These are phyloP conservation scores for Potamarius usumacintae DNA, from an alignment of 2,113 vertebrate species.

Conservation along the genomic window DNA sequence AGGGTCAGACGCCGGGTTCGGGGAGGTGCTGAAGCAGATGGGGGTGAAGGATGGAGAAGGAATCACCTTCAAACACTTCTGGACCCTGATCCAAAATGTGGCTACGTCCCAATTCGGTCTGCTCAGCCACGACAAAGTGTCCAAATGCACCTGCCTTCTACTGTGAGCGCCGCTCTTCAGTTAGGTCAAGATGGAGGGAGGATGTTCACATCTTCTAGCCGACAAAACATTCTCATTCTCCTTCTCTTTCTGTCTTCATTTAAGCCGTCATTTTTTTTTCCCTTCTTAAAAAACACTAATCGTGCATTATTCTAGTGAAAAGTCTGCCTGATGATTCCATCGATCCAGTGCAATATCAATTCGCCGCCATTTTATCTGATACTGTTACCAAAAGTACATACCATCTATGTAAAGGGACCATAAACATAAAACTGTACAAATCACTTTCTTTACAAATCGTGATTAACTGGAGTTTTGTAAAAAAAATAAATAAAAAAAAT, in stretches of 20 bases:
- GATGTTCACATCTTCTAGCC: not conserved
- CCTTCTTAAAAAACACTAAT: conserved; percentile 8
- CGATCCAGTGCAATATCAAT: not conserved
- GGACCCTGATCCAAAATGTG: conserved; percentile 70
- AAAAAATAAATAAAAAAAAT: not conserved
- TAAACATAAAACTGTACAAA: conserved; percentile 7
- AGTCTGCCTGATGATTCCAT: not conserved
- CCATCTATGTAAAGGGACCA: not conserved
- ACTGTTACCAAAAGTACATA: not conserved
- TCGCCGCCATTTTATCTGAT: not conserved
- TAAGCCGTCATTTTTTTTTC: conserved; percentile 15
- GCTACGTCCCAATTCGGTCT: conserved; percentile 61
- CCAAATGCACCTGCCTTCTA: conserved; percentile 69
- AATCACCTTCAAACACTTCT: conserved; percentile 74
- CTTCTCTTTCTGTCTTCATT: conserved; percentile 5
- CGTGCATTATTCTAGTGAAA: not conserved
- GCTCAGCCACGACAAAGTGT: conserved; percentile 58
- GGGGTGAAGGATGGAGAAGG: conserved; percentile 72
- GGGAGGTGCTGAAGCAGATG: conserved; percentile 68
- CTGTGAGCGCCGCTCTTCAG: conserved; percentile 57
- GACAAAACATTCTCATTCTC: conserved; percentile 1
- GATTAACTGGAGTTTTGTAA: conserved; percentile 29
- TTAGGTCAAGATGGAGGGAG: not conserved
- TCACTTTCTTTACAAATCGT: not conserved
- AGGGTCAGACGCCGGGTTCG: conserved; percentile 64